A percentile compares a stretch with the other conserved stretches of the same genome.
These are phyloP conservation scores for Cuculus canorus DNA, from an alignment of 2,797 vertebrate genomes.

Conservation along the genomic window DNA sequence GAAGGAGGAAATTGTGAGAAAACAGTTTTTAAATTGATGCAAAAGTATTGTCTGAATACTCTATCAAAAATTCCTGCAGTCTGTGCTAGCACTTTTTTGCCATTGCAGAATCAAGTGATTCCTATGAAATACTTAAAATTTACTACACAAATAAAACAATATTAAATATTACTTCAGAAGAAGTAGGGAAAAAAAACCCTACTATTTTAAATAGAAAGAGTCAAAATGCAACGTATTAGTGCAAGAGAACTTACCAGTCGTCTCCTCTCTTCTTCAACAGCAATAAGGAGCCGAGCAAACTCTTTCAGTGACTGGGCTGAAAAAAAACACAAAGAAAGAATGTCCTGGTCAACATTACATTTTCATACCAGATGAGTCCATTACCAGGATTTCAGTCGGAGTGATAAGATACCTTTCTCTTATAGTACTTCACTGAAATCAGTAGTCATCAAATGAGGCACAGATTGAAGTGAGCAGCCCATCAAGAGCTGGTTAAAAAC, in stretches of 20 bases:
- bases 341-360: neutral
- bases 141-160: neutral
- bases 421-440: neutral
- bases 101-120: neutral
- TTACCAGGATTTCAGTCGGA: neutral
- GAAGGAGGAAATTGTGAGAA: neutral
- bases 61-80: neutral
- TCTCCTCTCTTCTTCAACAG: conserved; percentile 93
- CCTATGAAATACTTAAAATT: neutral
- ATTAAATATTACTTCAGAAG: neutral
- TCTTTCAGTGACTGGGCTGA: conserved; percentile 95
- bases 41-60: neutral
- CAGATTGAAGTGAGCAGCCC: neutral
- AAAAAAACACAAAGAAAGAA: conserved; percentile 55
- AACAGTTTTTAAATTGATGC: rapidly evolving
- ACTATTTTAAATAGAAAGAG: neutral
- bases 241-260: conserved; percentile 85
- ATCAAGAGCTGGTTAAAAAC: neutral
- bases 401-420: neutral
- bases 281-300: conserved; percentile 91
- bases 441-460: neutral
- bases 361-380: neutral
- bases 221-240: neutral
- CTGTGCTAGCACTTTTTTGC: neutral
- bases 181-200: neutral